Evolutionary conservation across 1,140 invertebrate genomes (phyloP), one percentile per base, ranked within the genome.

Genomic region (Chironomus striatipennis): DNA sequence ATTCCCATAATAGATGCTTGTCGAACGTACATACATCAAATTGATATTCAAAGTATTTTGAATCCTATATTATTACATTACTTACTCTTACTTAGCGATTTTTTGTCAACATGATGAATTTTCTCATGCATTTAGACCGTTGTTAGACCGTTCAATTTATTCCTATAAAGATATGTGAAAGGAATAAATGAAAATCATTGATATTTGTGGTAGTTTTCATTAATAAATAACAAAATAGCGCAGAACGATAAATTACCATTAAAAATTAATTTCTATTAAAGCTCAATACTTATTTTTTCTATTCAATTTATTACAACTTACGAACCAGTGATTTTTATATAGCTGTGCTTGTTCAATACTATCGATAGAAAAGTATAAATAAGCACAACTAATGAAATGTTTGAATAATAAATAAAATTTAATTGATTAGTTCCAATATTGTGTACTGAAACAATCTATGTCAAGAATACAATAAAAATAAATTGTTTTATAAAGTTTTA

Each of bases 351-450:
- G 8, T 57, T 15, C 12, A 15, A 34, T 34, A 34, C 24, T 34
- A 34, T 57, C 15, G 43, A 9, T 10, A 47, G 2, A 15, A 12
- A 57, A 57, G 10, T 57, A 57, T n/a, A 57, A 47, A 47, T 47
- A 47, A 1, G 4, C 47, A 57, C 24, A 57, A 15, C 8, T 70
- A 70, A 57, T 57, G 47, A 10, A 57, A n/a, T 57, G 9, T n/a
- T 10, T 57, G 47, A 70, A 70, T 70, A 70, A 70, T 70, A 70
- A 70, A 70, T 70, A 17, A 70, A 70, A 70, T 70, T 70, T 18
- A 70, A 70, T 70, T 70, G 65, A 21, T 17, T 70, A 9, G 47
- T 7, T 57, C 1, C 65, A 70, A 6, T 18, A 20, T 70, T 12
- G 17, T 70, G 17, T 70, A 34, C 5, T 34, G 24, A 34, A 34